Base-by-base conservation (phyloP, 1,140 invertebrate genomes). In the Hyphantria cunea region DNA sequence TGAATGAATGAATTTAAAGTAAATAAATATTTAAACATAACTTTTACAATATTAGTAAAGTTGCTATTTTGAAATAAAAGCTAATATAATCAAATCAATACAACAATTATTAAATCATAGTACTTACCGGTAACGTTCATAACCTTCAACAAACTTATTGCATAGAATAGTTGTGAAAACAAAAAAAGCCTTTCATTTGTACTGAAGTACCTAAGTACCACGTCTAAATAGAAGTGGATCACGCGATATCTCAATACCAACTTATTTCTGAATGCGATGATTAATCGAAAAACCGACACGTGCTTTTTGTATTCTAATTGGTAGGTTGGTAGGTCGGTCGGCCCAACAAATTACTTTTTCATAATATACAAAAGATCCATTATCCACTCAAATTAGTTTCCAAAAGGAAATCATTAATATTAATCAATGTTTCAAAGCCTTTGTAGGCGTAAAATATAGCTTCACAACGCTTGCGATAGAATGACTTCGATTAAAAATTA, bases 301-400 rank as follows among this genome's bases (percentile, higher is more conserved):
- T 63, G 72, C 69, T 74, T 76, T 78, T 68, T 70, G 61, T 68
- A 68, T 74, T 76, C 67, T 80, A 82, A 80, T 82, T 79, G 72
- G 72, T 53, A 37, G 50, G 64, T 82, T 79, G 72, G 72, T 53
- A 37, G 50, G 64, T 69, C 61, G 45, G 64, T 45, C 60, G 67
- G 64, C 63, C 55, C 51, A 65, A 74, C 70, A 80, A 80, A 80
- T 79, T 83, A 83, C 80, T 83, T 83, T 83, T 83, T 79, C 77
- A 78, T 74, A 64, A 70, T 70, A 70, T 80, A 81, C 78, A 80
- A 84, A 80, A 81, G 78, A 72, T 78, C 81, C 78, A 81, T 84
- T 81, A 81, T 80, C 74, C 73, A 80, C 75, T 80, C 72, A 81
- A 81, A 84, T 84, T 80, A 77, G 77, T 75, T 84, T 60, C 62